Evolutionary conservation across 2,888 invertebrate species (phyloP), one percentile per base, ranked within the genome.

Genomic region (Pristionchus arcanus): DNA sequence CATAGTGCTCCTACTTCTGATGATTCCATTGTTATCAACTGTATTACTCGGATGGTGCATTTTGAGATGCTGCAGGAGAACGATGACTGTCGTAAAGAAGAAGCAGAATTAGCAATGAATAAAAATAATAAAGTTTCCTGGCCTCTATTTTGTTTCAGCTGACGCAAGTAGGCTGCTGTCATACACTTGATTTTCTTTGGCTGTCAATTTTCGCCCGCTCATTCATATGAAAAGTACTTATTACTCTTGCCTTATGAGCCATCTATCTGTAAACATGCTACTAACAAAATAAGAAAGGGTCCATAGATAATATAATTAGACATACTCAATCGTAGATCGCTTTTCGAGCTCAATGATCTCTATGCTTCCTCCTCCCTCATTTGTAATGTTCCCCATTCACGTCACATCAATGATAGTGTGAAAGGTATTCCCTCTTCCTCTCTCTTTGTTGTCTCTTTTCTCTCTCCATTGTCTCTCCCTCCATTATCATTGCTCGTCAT

Each of bases 321-420:
- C 25, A 19, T 63, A 4, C 19, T 63, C 59, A 25, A 19, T 63
- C 7, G 59, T 21, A 9, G 42, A 7, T 63, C 25, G 1, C n/a
- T 25, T n/a, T 63, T 7, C n/a, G 5, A 1, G 25, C 63, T 63
- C 68, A 71, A 71, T 71, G 68, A 34, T 71, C 28, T 28, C 68
- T 16, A 0, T 71, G 34, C 68, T 71, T 31, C 15, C 19, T 71
- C 2, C 25, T 66, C 68, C 31, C 68, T 34, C 66, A 5, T 0
- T 71, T 63, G 63, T 63, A 63, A 63, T 11, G 16, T 34, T 2
- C 11, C 31, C 15, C 31, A 16, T 31, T 34, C 74, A 74, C 74
- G 74, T 74, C 74, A 74, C 74, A 74, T 42, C 13, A 42, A 74
- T 74, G 74, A 37, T 37, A 74, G 63, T 37, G 37, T 21, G 68